Conservation (phyloP, 2,113 vertebrate species). For the Tachysurus fulvidraco region DNA sequence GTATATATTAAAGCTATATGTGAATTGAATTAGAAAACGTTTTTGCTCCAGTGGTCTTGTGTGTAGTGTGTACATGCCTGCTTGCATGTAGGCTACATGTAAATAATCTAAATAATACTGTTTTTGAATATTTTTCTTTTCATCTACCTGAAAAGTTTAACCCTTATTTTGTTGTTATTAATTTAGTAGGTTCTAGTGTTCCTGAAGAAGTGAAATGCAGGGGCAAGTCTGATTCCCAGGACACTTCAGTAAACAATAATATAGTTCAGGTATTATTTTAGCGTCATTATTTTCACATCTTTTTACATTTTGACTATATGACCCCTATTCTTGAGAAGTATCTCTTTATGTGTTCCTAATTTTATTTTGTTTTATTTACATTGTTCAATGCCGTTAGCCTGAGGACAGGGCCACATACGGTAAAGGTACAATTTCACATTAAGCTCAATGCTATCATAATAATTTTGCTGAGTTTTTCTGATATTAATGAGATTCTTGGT, state of each 20-base stretch:
- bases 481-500: background rate
- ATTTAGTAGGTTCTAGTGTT: background rate
- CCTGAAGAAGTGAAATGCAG: conserved; percentile 9
- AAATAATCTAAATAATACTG: too few species aligned
- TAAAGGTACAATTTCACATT: background rate
- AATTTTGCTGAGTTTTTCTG: background rate
- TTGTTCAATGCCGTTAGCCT: conserved; percentile 12
- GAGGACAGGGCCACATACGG: background rate
- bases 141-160: background rate
- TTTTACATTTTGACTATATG: background rate
- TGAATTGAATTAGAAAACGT: too few species aligned
- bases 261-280: conserved; percentile 25
- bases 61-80: too few species aligned
- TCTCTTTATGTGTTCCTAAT: background rate
- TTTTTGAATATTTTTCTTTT: too few species aligned
- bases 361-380: conserved; percentile 2
- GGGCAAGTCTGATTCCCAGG: background rate
- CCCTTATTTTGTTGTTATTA: background rate
- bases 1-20: too few species aligned
- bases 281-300: background rate
- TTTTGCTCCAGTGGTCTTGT: too few species aligned
- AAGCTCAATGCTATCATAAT: background rate
- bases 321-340: background rate
- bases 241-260: background rate
- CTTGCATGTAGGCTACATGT: too few species aligned